phyloP scores from a whole-genome alignment of 2,888 invertebrate genomes.

The Napeogenes inachia region DNA sequence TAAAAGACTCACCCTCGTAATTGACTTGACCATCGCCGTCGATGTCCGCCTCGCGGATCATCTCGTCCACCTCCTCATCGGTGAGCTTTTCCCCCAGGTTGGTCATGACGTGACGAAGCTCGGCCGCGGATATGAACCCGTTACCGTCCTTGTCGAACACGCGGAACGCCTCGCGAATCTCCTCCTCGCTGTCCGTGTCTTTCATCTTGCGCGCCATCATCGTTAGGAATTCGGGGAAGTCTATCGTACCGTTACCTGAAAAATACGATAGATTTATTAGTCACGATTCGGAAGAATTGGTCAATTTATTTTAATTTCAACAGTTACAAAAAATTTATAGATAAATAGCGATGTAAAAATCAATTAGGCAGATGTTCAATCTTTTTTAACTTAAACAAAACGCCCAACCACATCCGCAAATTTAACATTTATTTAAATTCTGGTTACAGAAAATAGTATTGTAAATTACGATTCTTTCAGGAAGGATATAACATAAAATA shows the following conservation, averaged over 20 bases:
- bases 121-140: slow-evolving; percentile 98
- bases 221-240: slow-evolving; percentile 99
- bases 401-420: slow-evolving; percentile 1
- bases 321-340: too few relatives aligned
- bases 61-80: slow-evolving; percentile 99
- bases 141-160: slow-evolving; percentile 99
- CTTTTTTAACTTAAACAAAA: slow-evolving; percentile 1
- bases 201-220: slow-evolving; percentile 99
- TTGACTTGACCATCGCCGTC: slow-evolving; percentile 99
- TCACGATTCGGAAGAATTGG: neutral
- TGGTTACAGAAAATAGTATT: neutral
- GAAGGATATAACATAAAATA: neutral
- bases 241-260: slow-evolving; percentile 98
- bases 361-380: neutral
- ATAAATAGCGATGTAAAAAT: neutral
- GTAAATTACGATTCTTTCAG: neutral
- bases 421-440: neutral
- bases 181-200: slow-evolving; percentile 99
- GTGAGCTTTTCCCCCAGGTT: slow-evolving; percentile 99
- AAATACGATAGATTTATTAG: slow-evolving; percentile 24
- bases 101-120: slow-evolving; percentile 99
- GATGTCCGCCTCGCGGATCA: slow-evolving; percentile 99
- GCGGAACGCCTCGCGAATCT: slow-evolving; percentile 99
- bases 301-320: neutral
- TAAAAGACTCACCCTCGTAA: slow-evolving; percentile 86